These are phyloP conservation scores for Acipenser transmontanus DNA, from an alignment of 2,797 vertebrate species.

Conservation along the genomic window DNA sequence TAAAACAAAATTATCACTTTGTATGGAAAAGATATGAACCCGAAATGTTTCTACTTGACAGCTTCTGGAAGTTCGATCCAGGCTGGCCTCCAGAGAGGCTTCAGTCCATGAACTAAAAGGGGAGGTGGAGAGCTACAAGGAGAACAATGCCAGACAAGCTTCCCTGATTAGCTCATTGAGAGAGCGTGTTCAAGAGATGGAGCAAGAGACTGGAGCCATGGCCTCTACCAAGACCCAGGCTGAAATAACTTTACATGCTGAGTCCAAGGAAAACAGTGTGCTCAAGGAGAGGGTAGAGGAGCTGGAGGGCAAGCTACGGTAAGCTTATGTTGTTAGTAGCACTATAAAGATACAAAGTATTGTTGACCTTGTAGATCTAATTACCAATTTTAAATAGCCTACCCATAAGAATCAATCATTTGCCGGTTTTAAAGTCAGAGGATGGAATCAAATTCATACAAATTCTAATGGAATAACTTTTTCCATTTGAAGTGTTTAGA, in stretches of 20 bases:
- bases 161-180: constrained; percentile 59
- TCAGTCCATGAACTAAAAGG: constrained; percentile 57
- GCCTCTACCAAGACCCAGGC: constrained; percentile 43
- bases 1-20: background rate
- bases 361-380: no score
- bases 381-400: no score
- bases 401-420: no score
- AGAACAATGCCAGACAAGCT: constrained; percentile 58
- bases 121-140: constrained; percentile 53
- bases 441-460: no score
- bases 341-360: no score
- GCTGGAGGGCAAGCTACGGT: constrained; percentile 53
- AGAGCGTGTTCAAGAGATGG: constrained; percentile 51
- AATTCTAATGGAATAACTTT: no score
- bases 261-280: constrained; percentile 52
- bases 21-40: background rate
- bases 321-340: constrained; percentile 25
- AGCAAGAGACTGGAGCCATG: constrained; percentile 46
- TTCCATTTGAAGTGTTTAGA: no score
- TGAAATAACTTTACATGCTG: constrained; percentile 44
- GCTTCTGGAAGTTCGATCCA: constrained; percentile 55
- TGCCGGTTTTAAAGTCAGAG: no score
- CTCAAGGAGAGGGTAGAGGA: constrained; percentile 46
- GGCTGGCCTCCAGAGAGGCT: constrained; percentile 52
- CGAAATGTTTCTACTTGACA: constrained; percentile 23